A percentile compares a stretch with the other conserved stretches of the same genome.
phyloP scores from a whole-genome alignment of 1,140 invertebrate genomes.

The Leptinotarsa texana region DNA sequence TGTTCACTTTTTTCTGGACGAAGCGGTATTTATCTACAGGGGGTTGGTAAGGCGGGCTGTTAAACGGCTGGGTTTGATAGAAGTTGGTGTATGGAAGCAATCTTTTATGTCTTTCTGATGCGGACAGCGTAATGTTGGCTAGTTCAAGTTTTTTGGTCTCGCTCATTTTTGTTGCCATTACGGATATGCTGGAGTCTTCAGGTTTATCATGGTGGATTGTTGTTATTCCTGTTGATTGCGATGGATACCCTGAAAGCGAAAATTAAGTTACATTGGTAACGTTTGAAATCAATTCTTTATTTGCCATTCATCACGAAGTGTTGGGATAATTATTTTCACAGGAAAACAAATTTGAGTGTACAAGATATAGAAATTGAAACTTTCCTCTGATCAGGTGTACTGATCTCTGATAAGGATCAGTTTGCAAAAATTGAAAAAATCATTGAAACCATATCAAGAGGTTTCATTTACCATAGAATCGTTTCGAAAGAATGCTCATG shows the following conservation, averaged over 20 bases:
- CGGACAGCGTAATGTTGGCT: slow-evolving; percentile 35
- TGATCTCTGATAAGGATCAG: too few relatives aligned
- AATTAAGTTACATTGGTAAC: not conserved
- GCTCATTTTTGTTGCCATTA: slow-evolving; percentile 36
- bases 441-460: too few relatives aligned
- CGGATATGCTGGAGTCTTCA: slow-evolving; percentile 36
- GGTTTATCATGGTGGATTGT: slow-evolving; percentile 52
- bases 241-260: slow-evolving; percentile 4
- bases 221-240: slow-evolving; percentile 38
- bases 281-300: too few relatives aligned
- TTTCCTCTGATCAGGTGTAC: too few relatives aligned
- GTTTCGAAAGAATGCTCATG: too few relatives aligned
- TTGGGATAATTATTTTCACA: too few relatives aligned
- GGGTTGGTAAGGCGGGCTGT: not conserved
- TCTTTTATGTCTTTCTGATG: slow-evolving; percentile 67
- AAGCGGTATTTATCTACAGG: not conserved
- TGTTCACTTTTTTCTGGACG: slow-evolving; percentile 15
- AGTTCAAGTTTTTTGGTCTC: not conserved
- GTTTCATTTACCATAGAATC: too few relatives aligned
- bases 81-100: slow-evolving; percentile 82
- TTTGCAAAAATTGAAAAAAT: too few relatives aligned
- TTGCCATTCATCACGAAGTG: too few relatives aligned
- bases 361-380: too few relatives aligned
- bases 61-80: slow-evolving; percentile 61
- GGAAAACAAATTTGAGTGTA: too few relatives aligned